Conservation (phyloP, 2,797 vertebrate species). For the Enteromius viviparus region DNA sequence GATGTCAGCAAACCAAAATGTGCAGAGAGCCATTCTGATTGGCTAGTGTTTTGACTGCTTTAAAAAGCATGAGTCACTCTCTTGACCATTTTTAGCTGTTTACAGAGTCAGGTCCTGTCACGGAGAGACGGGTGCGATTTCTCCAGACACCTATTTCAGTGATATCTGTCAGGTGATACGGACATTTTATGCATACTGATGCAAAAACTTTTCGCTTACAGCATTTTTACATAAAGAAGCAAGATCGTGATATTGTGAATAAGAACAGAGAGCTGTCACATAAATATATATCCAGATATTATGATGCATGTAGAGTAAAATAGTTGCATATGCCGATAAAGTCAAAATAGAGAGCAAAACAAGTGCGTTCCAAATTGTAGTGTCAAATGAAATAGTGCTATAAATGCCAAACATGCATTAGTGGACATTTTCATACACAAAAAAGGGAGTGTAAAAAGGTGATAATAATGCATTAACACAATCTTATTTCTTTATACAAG, state of each 20-base stretch:
- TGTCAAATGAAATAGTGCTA: neutral
- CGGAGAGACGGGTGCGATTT: neutral
- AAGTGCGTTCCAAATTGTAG: neutral
- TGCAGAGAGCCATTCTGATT: neutral
- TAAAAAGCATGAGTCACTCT: conserved; percentile 5
- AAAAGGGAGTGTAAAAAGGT: neutral
- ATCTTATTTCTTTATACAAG: neutral
- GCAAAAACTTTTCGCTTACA: neutral
- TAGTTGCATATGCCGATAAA: neutral
- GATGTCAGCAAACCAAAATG: neutral
- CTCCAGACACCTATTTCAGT: neutral
- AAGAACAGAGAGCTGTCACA: neutral
- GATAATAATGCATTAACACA: neutral
- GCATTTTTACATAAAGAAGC: neutral
- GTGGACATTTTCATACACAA: neutral
- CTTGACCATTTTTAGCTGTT: neutral
- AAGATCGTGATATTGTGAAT: neutral
- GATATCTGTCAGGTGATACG: neutral
- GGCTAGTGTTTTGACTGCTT: conserved; percentile 10
- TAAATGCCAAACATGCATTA: neutral
- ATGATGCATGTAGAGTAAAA: neutral
- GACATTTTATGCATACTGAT: conserved; percentile 3
- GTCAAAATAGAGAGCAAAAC: neutral
- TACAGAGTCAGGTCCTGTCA: neutral
- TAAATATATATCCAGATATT: neutral